Evolutionary conservation across 2,888 invertebrate genomes (phyloP).

Genomic region (Drosophila buzzatii): DNA sequence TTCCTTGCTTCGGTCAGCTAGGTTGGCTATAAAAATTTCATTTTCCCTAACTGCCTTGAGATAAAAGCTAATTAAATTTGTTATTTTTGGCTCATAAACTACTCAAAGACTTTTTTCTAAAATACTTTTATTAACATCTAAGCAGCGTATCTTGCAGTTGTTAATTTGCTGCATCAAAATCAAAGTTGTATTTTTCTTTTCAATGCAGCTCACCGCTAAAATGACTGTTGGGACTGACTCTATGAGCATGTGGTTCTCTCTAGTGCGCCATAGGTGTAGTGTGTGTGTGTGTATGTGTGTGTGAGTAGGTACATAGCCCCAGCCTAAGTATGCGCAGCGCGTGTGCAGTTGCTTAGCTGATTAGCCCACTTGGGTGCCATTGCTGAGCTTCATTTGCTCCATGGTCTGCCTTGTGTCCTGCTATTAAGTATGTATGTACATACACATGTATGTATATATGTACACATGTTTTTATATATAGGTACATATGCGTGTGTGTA

Average conservation of each 20-base stretch:
- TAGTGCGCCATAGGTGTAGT: constrained; percentile 29
- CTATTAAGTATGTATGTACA: constrained; percentile 38
- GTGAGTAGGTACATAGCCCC: background rate
- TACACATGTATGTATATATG: background rate
- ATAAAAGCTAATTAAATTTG: too few species aligned
- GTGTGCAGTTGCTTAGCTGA: constrained; percentile 63
- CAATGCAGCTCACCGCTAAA: constrained; percentile 5
- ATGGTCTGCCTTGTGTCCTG: constrained; percentile 37
- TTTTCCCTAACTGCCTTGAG: background rate
- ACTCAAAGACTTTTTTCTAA: too few species aligned
- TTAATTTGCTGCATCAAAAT: fast-evolving
- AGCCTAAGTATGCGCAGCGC: constrained; percentile 23
- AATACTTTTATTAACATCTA: background rate
- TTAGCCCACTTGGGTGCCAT: constrained; percentile 79
- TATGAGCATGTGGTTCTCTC: constrained; percentile 40
- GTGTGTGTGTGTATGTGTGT: background rate
- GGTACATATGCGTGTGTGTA: background rate
- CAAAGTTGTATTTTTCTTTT: background rate
- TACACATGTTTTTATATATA: background rate
- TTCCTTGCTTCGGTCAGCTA: too few species aligned
- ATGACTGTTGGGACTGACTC: constrained; percentile 25
- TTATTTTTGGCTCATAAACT: too few species aligned
- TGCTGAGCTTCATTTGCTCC: constrained; percentile 75
- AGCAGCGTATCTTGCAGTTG: background rate
- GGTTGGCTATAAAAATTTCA: background rate